Evolutionary conservation across 2,113 vertebrate genomes (phyloP), one percentile per base, ranked within the genome.

Genomic region (Lagopus leucura): DNA sequence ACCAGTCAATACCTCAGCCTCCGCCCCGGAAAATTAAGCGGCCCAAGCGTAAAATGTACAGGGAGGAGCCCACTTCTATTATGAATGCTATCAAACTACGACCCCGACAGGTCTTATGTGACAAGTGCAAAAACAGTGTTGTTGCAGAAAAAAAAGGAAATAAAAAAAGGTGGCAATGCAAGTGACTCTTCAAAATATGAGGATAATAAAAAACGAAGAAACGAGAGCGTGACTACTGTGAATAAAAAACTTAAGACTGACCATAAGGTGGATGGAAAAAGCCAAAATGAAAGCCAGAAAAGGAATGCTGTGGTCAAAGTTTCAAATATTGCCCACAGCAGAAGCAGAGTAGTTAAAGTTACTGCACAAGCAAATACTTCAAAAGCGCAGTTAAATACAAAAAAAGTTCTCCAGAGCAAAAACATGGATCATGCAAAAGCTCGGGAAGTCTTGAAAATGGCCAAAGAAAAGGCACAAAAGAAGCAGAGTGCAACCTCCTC

Each of bases 1-100:
- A 99, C 98, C 99, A 99, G 96, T 98, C 99, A 89, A 98, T 99
- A 99, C 99, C 99, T 99, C 99, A 99, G 97, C 99, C 99, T 18
- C 99, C 98, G 0, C 99, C 99, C n/a, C 98, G 99, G 64, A 99
- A 99, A 97, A 99, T 99, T 95, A 99, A 99, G 91, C 98, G 99
- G 91, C 99, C 99, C 57, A 99, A 99, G 95, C 98, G 99, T 38
- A 99, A 99, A 95, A 98, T 99, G 96, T 99, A 99, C 97, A 98
- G 98, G 92, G 99, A 99, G 97, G 99, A 99, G 94, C 98, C 99
- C 72, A 99, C 99, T 70, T 99, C 99, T 54, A 99, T 99, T 93
- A 99, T 99, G 99, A 99, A 99, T 64, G 99, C 99, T 95, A 99
- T 99, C 95, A 99, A 99, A 91, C 98, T 99, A 88, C 98, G 99